phyloP scores from a whole-genome alignment of 1,140 invertebrate genomes.

The Galendromus occidentalis region DNA sequence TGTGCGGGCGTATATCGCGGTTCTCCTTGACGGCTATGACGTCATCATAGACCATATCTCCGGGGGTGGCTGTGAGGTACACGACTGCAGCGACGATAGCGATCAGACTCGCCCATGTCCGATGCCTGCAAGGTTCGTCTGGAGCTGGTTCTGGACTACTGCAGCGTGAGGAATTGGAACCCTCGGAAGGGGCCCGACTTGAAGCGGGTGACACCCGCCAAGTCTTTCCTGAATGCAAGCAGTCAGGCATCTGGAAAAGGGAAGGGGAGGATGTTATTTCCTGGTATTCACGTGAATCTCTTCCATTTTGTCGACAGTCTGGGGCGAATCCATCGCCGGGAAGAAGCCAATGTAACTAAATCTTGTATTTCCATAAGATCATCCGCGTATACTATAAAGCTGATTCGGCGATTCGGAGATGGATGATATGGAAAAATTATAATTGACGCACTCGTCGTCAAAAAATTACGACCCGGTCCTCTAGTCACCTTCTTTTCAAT shows the following conservation, averaged over 20 bases:
- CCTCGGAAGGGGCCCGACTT: neutral
- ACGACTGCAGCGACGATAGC: slow-evolving; percentile 13
- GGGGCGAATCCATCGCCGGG: too few species aligned
- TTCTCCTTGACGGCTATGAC: slow-evolving; percentile 32
- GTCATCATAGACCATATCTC: slow-evolving; percentile 34
- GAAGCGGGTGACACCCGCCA: neutral
- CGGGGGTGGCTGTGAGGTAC: slow-evolving; percentile 28
- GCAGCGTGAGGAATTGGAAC: neutral
- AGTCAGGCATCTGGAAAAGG: neutral
- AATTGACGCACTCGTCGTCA: too few species aligned
- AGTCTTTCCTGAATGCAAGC: neutral
- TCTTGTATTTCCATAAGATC: too few species aligned
- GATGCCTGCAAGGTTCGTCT: neutral
- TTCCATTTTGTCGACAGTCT: too few species aligned
- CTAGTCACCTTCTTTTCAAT: too few species aligned
- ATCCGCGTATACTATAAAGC: too few species aligned
- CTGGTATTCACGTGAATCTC: too few species aligned
- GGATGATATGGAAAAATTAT: too few species aligned
- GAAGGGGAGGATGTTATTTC: neutral
- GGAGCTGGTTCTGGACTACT: neutral
- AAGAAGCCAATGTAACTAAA: too few species aligned
- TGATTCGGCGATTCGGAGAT: too few species aligned
- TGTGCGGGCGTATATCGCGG: slow-evolving; percentile 28
- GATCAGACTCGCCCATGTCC: slow-evolving; percentile 5
- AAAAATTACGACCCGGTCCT: too few species aligned